Evolutionary conservation across 2,113 vertebrate species (phyloP).

Genomic region (Tyto alba): DNA sequence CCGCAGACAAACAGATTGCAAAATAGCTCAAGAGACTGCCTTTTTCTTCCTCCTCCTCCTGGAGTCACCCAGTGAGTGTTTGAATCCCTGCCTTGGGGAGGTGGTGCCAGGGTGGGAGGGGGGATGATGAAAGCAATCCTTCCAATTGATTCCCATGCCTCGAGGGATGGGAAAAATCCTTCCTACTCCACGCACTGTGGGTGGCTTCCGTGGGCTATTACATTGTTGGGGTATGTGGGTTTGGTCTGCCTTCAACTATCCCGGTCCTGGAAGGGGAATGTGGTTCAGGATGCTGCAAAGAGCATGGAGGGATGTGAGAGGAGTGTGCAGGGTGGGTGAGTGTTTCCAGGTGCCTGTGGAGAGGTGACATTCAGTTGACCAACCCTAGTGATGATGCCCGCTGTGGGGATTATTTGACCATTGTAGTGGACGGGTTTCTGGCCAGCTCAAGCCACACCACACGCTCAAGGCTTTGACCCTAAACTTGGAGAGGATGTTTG

Average conservation of each 20-base stretch:
- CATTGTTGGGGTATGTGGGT: not conserved
- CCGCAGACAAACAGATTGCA: not conserved
- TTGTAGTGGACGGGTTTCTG: not conserved
- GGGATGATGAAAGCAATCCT: not conserved
- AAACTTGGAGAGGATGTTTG: not conserved
- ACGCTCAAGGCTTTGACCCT: not conserved
- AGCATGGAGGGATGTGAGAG: not conserved
- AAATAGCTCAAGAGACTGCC: not conserved
- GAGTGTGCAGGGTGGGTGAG: not conserved
- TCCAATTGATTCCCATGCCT: accelerated
- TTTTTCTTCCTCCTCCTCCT: not conserved
- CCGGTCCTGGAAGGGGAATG: not conserved
- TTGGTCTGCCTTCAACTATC: not conserved
- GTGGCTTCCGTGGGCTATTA: not conserved
- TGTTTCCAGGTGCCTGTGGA: not conserved
- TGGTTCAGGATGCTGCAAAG: not conserved
- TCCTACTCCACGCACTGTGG: accelerated
- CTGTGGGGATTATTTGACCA: not conserved
- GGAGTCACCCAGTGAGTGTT: not conserved
- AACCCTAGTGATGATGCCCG: not conserved
- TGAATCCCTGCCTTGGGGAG: not conserved
- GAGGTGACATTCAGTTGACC: not conserved
- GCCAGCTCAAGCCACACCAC: not conserved
- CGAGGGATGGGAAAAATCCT: not conserved
- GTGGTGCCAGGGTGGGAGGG: not conserved